Evolutionary conservation across 1,140 invertebrate genomes (phyloP), one percentile per base, ranked within the genome.

Genomic region (Drosophila busckii): DNA sequence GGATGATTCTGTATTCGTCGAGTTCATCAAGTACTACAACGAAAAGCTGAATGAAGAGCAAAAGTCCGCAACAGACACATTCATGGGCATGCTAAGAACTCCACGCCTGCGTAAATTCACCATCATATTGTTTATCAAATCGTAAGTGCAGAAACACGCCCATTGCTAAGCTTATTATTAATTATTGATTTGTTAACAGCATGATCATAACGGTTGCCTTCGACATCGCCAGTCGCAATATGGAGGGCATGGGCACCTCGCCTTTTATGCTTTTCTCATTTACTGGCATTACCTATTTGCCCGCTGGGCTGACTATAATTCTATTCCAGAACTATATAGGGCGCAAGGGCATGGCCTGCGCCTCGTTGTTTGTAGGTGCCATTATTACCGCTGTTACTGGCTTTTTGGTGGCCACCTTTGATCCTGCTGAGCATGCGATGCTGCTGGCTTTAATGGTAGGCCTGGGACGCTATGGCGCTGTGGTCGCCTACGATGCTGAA

Each of bases 401-500:
- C 0, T 86, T 63, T 32, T 26, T 83, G 32, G 73, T 85, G 15
- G 70, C 85, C 70, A 87, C 85, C 56, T 69, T 73, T 0, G 52
- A 73, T 52, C 65, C 70, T 0, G 34, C 59, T 0, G 16, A 70
- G 2, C 48, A 87, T 25, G 46, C 85, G 0, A 9, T 75, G 0
- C 6, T 87, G 1, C 8, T 87, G 13, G 83, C 70, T 3, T 19
- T 83, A 2, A 83, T 87, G 80, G 55, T 83, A n/a, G 88, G 91
- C 7, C 65, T 91, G 35, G 91, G 91, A 4, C 88, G 92, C 44
- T 90, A 90, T 52, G 90, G 89, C 12, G 90, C 90, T 15, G 90
- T 90, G 9, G 89, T 92, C 4, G 90, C 91, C 22, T 93, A 92
- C 75, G 90, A 91, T 70, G 90, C 91, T 1, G 84, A 90, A 73